These are phyloP conservation scores for Hyles euphorbiae DNA, from an alignment of 1,140 invertebrate species.

Conservation along the genomic window DNA sequence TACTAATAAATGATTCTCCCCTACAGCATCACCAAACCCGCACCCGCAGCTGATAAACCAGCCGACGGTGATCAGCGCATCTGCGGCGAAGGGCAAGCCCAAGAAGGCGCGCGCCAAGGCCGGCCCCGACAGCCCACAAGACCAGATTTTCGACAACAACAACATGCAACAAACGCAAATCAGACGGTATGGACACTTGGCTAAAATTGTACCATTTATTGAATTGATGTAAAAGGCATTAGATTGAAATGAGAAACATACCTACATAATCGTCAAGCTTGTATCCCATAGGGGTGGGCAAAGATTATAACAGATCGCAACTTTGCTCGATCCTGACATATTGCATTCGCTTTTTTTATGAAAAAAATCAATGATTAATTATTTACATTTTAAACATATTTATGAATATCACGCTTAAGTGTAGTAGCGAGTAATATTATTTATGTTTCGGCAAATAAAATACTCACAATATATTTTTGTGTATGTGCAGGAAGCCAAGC, in stretches of 20 bases:
- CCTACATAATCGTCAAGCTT: too few species aligned
- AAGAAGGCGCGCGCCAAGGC: slow-evolving; percentile 82
- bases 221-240: too few species aligned
- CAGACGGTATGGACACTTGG: slow-evolving; percentile 53
- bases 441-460: not conserved
- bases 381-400: too few species aligned
- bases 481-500: slow-evolving; percentile 80
- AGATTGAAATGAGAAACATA: too few species aligned
- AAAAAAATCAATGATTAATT: too few species aligned
- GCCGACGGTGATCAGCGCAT: slow-evolving; percentile 83
- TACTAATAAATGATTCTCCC: not conserved
- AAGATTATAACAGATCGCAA: too few species aligned
- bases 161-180: slow-evolving; percentile 64
- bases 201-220: not conserved
- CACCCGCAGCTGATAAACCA: slow-evolving; percentile 86
- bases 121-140: slow-evolving; percentile 67
- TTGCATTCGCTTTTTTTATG: too few species aligned
- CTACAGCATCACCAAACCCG: slow-evolving; percentile 82
- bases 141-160: slow-evolving; percentile 64
- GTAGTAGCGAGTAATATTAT: too few species aligned
- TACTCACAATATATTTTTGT: slow-evolving; percentile 10
- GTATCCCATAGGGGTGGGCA: too few species aligned
- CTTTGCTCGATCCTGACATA: too few species aligned
- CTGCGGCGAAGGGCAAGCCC: slow-evolving; percentile 79
- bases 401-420: too few species aligned